Evolutionary conservation across 2,113 vertebrate species (phyloP), one percentile per base, ranked within the genome.

Genomic region (Elaphurus davidianus): DNA sequence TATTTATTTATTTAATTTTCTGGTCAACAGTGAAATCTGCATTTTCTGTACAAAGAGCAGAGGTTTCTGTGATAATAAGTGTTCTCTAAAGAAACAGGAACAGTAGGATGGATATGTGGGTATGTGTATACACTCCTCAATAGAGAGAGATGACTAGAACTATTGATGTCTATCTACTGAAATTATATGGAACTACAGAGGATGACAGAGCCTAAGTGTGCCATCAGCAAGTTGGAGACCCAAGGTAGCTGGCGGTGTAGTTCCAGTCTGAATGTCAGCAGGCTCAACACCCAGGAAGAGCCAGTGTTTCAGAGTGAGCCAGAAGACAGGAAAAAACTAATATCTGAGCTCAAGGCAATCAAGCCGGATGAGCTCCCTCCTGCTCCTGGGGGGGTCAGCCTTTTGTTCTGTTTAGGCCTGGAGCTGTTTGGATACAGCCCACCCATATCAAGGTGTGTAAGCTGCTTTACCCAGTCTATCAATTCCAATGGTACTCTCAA

Each of bases 211-310:
- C 28, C 27, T 8, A 93, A 16, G 36, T 17, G 21, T 15, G 36
- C 33, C 82, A 27, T 76, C 11, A 84, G 25, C 55, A 91, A 57
- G 45, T 59, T 83, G 7, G 30, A 94, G 40, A 87, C 25, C 3
- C 57, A 91, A 12, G 8, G 23, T 2, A 60, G 7, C 4, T 8
- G 12, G 30, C 15, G 5, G 0, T 55, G 5, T 27, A 47, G 14
- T n/a, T 54, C 15, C n/a, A 54, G 11, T 30, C 12, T 25, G 16
- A 86, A 85, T 47, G 17, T 25, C 27, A 47, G 5, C 13, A 59
- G 10, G 5, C 57, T 85, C 7, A 64, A 60, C 55, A n/a, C 3
- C n/a, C 28, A 78, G 27, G 25, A 82, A 96, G 40, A 47, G 28
- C 50, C 40, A 21, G 6, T 47, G 5, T 83, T 83, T 93, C 54